These are phyloP conservation scores for Cervus canadensis DNA, from an alignment of 2,113 vertebrate species.

Conservation along the genomic window DNA sequence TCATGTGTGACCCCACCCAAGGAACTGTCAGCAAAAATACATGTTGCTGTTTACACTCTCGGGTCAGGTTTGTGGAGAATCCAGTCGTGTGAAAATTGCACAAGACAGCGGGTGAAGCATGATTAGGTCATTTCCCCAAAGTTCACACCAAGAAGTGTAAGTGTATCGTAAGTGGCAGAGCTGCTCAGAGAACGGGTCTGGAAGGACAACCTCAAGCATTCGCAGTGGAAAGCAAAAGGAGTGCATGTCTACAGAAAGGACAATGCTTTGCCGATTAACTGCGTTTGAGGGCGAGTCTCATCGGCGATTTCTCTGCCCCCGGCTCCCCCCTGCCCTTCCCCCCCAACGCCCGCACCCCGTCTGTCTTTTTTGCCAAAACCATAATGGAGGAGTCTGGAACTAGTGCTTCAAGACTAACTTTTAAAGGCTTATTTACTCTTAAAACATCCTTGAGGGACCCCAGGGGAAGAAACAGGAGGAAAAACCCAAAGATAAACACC, in stretches of 20 bases:
- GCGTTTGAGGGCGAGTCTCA: neutral
- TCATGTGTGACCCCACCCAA: neutral
- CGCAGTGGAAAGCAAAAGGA: too few relatives aligned
- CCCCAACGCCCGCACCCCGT: too few relatives aligned
- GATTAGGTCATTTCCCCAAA: neutral
- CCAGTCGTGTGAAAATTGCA: neutral
- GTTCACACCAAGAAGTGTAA: neutral
- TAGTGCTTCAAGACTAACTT: neutral
- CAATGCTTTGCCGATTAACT: fast-evolving
- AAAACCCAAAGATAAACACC: neutral
- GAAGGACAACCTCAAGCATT: neutral
- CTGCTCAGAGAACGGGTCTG: neutral
- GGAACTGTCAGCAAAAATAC: neutral
- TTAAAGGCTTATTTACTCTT: neutral
- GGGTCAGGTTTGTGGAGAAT: neutral
- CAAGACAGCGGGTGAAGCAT: neutral
- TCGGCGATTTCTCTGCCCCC: neutral
- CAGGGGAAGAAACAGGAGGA: neutral
- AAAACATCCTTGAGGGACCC: neutral
- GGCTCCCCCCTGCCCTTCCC: neutral
- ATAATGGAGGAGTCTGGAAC: neutral
- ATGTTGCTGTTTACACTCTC: neutral
- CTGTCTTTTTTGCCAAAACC: neutral
- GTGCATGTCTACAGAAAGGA: neutral
- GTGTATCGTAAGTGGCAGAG: neutral